phyloP scores from a whole-genome alignment of 2,113 vertebrate species.

The Falcunculus frontatus region DNA sequence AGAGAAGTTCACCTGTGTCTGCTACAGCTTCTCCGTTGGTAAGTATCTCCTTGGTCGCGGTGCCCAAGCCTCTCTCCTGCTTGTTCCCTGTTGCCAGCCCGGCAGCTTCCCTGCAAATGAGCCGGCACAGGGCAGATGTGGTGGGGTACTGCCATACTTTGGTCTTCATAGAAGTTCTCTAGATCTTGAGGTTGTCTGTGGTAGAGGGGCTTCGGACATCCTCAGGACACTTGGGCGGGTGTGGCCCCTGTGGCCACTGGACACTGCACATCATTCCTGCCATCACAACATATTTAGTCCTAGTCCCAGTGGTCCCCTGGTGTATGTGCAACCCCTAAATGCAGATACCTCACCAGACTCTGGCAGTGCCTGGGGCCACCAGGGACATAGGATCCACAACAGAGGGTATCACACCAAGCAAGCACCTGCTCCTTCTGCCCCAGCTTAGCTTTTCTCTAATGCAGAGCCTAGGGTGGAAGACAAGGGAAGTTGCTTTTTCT shows the following conservation, averaged over 20 bases:
- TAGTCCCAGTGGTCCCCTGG: fast-evolving
- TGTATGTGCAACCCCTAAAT: not conserved
- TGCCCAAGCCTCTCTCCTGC: not conserved
- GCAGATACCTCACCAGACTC: not conserved
- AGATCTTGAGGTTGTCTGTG: fast-evolving
- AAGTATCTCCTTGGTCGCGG: not conserved
- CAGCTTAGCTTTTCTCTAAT: fast-evolving
- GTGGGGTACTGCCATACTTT: fast-evolving
- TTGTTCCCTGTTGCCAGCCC: not conserved
- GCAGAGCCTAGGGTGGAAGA: not conserved
- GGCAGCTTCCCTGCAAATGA: fast-evolving
- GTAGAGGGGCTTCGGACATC: not conserved
- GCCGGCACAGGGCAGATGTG: fast-evolving
- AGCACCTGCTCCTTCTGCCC: not conserved
- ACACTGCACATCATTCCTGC: not conserved
- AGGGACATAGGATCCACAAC: fast-evolving
- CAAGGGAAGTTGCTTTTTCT: not conserved
- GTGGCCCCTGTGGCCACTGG: fast-evolving
- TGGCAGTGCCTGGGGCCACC: not conserved
- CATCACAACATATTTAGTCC: fast-evolving
- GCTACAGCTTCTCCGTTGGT: conserved; percentile 20
- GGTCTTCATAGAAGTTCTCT: fast-evolving
- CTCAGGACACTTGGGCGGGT: fast-evolving
- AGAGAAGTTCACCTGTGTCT: not conserved
- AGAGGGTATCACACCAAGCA: not conserved